These are phyloP conservation scores for Melikaiella ostensackeni DNA, from an alignment of 2,888 invertebrate species.

Conservation along the genomic window DNA sequence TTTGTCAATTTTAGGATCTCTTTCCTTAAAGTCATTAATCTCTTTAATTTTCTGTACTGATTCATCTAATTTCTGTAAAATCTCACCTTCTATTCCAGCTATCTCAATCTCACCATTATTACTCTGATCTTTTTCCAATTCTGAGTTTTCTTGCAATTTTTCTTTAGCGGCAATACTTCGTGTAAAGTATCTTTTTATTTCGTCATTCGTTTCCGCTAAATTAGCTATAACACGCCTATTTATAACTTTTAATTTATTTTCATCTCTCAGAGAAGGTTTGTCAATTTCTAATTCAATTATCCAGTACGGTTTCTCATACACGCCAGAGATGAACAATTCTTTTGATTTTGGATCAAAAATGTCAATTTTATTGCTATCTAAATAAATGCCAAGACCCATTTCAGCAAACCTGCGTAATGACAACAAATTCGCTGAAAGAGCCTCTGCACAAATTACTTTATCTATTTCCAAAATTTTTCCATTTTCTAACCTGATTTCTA, in stretches of 20 bases:
- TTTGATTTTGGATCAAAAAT: conserved; percentile 49
- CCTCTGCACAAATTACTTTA: conserved; percentile 39
- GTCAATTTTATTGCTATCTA: conserved; percentile 6
- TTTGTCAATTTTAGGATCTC: not conserved
- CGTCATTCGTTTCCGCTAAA: conserved; percentile 10
- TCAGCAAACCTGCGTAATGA: not conserved
- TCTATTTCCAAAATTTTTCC: conserved; percentile 35
- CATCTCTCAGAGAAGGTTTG: not conserved
- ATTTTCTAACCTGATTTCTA: not conserved
- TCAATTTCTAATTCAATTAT: conserved; percentile 48
- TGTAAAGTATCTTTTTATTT: not conserved
- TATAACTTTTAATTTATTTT: not conserved
- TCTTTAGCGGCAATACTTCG: not conserved
- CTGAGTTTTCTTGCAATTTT: not conserved
- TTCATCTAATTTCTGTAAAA: too few species aligned
- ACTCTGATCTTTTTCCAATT: not conserved
- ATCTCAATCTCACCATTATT: not conserved
- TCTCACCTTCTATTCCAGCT: not conserved
- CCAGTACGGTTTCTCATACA: conserved; percentile 53
- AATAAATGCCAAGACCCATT: too few species aligned
- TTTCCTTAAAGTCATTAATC: not conserved
- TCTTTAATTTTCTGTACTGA: not conserved
- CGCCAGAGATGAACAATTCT: conserved; percentile 49
- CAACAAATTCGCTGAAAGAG: conserved; percentile 17
- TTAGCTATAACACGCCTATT: conserved; percentile 41